These are phyloP conservation scores for Porites australiensis DNA, from an alignment of 64 coral and sea anemone genomes.

Conservation along the genomic window DNA sequence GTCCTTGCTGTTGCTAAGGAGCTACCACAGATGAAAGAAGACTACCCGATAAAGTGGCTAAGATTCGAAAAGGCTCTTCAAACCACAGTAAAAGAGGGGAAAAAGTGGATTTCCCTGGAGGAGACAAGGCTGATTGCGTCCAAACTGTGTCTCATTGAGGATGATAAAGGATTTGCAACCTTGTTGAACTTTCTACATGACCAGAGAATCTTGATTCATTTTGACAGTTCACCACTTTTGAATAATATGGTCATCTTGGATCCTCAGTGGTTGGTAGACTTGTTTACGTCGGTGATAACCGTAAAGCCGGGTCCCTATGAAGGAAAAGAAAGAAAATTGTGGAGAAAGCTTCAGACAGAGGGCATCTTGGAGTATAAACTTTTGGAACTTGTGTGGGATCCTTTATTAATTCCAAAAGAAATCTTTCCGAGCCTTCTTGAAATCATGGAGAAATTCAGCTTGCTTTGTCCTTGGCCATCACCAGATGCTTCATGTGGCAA, in stretches of 20 bases:
- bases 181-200: constrained; percentile 10
- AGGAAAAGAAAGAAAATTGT: background rate
- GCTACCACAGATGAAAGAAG: constrained; percentile 2
- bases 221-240: background rate
- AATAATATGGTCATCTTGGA: background rate
- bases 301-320: background rate
- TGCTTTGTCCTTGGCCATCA: constrained; percentile 16
- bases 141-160: background rate
- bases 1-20: background rate
- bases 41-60: background rate
- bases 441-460: constrained; percentile 13
- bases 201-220: constrained; percentile 5
- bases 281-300: constrained; percentile 13
- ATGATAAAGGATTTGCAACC: background rate
- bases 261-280: constrained; percentile 4
- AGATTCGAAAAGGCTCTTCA: background rate
- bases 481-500: background rate
- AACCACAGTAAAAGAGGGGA: background rate
- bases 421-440: background rate
- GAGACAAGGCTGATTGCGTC: background rate
- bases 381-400: background rate
- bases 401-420: background rate
- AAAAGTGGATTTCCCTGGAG: background rate
- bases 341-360: background rate
- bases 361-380: constrained; percentile 4